Conservation (phyloP, 64 coral and sea anemone species). For the Porites lutea region DNA sequence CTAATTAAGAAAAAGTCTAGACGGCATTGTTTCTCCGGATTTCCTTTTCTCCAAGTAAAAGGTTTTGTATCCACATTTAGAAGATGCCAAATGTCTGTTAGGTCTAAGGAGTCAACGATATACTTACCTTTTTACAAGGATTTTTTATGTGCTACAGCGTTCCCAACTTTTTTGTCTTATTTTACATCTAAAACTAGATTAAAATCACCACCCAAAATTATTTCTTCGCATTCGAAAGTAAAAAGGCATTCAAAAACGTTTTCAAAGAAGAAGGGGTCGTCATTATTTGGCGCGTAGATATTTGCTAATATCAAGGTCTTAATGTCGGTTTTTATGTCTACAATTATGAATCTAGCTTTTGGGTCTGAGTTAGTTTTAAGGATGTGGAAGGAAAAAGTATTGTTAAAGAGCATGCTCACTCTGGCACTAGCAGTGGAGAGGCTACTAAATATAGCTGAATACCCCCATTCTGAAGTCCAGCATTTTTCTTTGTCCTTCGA, state of each 20-base stretch:
- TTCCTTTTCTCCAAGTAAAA: constrained; percentile 14
- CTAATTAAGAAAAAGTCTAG: constrained; percentile 45
- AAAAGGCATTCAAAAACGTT: not conserved
- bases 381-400: constrained; percentile 26
- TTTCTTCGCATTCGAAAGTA: constrained; percentile 17
- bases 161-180: constrained; percentile 16
- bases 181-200: constrained; percentile 11
- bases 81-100: constrained; percentile 11
- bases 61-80: constrained; percentile 12
- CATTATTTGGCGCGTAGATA: constrained; percentile 29
- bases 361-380: not conserved
- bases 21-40: constrained; percentile 1
- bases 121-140: not conserved
- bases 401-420: constrained; percentile 39
- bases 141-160: not conserved
- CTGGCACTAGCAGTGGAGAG: not conserved
- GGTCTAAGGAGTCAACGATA: not conserved
- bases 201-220: constrained; percentile 12
- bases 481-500: not conserved
- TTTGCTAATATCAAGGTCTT: not conserved
- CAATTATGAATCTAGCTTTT: constrained; percentile 22
- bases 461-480: constrained; percentile 41
- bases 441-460: constrained; percentile 13
- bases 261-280: constrained; percentile 13
- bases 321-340: constrained; percentile 12